phyloP scores from a whole-genome alignment of 2,113 vertebrate genomes.

The Bufo bufo region DNA sequence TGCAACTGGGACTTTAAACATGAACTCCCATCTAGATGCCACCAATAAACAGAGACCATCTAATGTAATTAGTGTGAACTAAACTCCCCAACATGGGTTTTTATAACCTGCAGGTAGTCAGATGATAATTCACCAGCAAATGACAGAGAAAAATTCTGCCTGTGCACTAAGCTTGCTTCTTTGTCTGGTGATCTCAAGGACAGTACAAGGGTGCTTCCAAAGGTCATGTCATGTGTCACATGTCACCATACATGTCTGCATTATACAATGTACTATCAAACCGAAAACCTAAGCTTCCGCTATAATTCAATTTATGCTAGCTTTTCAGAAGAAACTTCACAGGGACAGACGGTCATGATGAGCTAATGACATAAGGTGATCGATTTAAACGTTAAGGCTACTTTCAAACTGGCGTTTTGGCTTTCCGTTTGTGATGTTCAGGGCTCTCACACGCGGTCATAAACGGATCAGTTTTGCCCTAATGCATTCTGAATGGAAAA shows the following conservation, averaged over 20 bases:
- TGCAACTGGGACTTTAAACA: constrained; percentile 44
- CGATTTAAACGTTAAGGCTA: background rate
- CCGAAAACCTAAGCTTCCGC: background rate
- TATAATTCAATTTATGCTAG: background rate
- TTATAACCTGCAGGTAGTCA: constrained; percentile 41
- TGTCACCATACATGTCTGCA: background rate
- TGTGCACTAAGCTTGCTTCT: background rate
- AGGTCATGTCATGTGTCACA: background rate
- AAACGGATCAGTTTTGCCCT: too few relatives aligned
- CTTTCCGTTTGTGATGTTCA: too few relatives aligned
- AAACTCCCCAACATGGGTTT: background rate
- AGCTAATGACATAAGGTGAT: background rate
- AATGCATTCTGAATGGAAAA: too few relatives aligned
- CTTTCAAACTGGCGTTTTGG: too few relatives aligned
- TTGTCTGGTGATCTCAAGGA: background rate
- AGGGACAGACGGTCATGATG: background rate
- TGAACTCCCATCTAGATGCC: constrained; percentile 45
- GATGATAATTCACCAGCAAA: constrained; percentile 26
- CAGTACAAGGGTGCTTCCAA: background rate
- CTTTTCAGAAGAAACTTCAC: background rate
- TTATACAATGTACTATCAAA: background rate
- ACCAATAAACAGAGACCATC: constrained; percentile 18
- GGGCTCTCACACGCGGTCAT: too few relatives aligned
- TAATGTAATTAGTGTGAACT: constrained; percentile 38
- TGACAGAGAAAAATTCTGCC: background rate